Conservation (phyloP, 2,113 vertebrate species). For the Oncorhynchus tshawytscha region DNA sequence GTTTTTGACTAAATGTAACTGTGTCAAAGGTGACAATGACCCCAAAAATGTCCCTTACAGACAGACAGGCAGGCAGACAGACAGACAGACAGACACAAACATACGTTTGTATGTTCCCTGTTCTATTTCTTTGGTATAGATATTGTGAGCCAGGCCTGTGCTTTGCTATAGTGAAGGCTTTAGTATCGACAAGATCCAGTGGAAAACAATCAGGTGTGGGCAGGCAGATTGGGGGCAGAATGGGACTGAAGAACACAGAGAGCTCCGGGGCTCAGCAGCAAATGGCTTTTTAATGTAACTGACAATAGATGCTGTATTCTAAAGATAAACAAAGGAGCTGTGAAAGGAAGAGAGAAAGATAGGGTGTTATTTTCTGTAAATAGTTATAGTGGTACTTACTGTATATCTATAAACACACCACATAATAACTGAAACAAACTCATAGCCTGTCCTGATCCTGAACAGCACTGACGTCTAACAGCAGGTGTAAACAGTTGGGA, state of each 20-base stretch:
- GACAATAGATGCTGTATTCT: conserved; percentile 18
- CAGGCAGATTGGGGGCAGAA: no score
- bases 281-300: conserved; percentile 37
- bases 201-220: neutral
- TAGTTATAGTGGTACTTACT: no score
- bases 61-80: neutral
- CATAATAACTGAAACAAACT: neutral
- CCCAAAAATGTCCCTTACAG: neutral
- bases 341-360: neutral
- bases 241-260: conserved; percentile 2
- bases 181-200: neutral
- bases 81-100: neutral
- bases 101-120: neutral
- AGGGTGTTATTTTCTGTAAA: neutral
- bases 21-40: conserved; percentile 65
- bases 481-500: conserved; percentile 54
- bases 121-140: no score
- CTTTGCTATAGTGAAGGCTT: no score
- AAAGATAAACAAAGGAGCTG: conserved; percentile 15
- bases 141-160: no score
- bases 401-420: neutral
- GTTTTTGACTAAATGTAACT: conserved; percentile 71
- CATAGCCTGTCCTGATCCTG: conserved; percentile 48
- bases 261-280: conserved; percentile 10
- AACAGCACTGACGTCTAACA: conserved; percentile 57